Base-by-base conservation (phyloP, 2,888 invertebrate genomes). In the Epiblema foenella region DNA sequence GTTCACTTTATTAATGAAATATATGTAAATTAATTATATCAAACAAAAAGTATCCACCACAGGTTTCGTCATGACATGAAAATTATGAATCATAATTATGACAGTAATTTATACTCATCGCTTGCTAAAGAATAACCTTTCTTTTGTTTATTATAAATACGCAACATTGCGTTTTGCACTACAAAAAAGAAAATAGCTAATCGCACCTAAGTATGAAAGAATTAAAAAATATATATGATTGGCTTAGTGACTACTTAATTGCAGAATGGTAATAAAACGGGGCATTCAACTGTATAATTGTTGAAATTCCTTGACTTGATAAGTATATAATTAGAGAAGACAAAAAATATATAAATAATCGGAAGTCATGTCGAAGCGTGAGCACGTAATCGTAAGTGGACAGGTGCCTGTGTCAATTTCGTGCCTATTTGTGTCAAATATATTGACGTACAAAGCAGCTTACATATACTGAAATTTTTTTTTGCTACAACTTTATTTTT, bases 271-370 rank as follows among this genome's bases (percentile, higher is more conserved):
- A 63, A 52, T 63, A 51, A 49, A 52, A 63, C 37, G 52, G 52
- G 15, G 51, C 63, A 52, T 12, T 37, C 29, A 54, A 20, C 39
- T 54, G 64, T 64, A 10, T 64, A 64, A 64, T 54, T 64, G 64
- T 39, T 64, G 54, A 64, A 64, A 20, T 64, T 64, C 64, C 64
- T 64, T 54, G 54, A 64, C 10, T 39, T 64, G 18, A 64, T 39
- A n/a, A 24, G 20, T n/a, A 20, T 54, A 54, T 39, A 54, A 64
- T 54, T 64, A 54, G 9, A 18, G 3, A 39, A 20, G 5, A 1
- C n/a, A 51, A 60, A 63, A 51, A n/a, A 17, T 33, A 29, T 18
- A 18, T 20, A 33, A 56, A 29, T 29, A 5, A 15, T 56, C 29
- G 29, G 7, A 56, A 56, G 15, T 29, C 56, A 3, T 8, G 12